Conservation (phyloP, 2,797 vertebrate species). For the Heliangelus exortis region DNA sequence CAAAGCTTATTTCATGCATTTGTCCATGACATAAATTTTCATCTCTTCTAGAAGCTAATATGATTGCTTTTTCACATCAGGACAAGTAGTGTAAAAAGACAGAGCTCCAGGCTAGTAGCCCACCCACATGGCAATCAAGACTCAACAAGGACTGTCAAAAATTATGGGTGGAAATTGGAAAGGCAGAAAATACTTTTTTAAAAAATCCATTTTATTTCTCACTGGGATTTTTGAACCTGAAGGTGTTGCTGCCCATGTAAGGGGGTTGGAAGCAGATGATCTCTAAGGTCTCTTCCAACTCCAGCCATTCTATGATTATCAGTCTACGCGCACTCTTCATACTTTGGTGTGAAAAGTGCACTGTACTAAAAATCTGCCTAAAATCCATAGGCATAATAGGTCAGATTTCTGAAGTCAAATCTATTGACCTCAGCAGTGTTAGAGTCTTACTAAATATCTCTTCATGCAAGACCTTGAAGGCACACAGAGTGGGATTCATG, state of each 20-base stretch:
- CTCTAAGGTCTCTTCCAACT: too few species aligned
- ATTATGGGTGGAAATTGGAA: not conserved
- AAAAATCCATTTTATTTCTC: not conserved
- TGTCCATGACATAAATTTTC: not conserved
- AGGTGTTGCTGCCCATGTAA: too few species aligned
- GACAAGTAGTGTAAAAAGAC: not conserved
- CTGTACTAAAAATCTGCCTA: not conserved
- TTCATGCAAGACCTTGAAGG: fast-evolving
- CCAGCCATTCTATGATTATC: not conserved
- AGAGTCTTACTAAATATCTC: not conserved
- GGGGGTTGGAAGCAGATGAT: too few species aligned
- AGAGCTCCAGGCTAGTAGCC: not conserved
- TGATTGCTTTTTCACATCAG: not conserved
- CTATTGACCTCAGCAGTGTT: not conserved
- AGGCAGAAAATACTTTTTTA: not conserved
- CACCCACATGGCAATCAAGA: not conserved
- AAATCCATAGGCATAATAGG: fast-evolving
- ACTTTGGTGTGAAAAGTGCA: not conserved
- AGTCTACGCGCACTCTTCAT: not conserved
- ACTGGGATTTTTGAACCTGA: not conserved
- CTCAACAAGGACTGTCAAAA: not conserved
- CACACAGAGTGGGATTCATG: fast-evolving
- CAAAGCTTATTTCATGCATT: not conserved
- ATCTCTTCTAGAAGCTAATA: not conserved
- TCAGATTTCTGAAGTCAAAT: not conserved